Evolutionary conservation across 2,888 invertebrate genomes (phyloP).

Genomic region (Xylophagus ater): DNA sequence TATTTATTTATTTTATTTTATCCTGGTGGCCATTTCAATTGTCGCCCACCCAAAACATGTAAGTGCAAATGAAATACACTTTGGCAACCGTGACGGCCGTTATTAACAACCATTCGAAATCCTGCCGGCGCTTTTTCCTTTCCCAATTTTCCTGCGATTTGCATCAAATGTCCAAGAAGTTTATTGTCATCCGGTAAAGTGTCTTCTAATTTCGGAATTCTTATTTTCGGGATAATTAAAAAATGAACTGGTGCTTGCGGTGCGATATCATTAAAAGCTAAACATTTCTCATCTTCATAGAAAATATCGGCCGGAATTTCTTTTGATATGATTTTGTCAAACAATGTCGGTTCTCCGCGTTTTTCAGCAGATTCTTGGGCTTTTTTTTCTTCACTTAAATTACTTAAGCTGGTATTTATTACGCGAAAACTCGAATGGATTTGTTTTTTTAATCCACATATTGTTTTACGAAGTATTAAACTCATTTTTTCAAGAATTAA

Average conservation of each 20-base stretch:
- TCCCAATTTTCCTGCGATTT: conserved; percentile 56
- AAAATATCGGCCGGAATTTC: conserved; percentile 72
- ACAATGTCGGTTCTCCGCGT: conserved; percentile 29
- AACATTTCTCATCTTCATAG: conserved; percentile 66
- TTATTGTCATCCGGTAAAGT: conserved; percentile 48
- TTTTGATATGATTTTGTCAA: conserved; percentile 65
- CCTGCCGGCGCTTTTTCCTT: conserved; percentile 52
- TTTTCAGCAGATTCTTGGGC: conserved; percentile 4
- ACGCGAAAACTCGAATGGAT: no score
- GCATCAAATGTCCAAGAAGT: conserved; percentile 61
- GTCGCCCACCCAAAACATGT: conserved; percentile 70
- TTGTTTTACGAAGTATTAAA: no score
- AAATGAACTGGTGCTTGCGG: conserved; percentile 80
- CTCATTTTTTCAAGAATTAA: no score
- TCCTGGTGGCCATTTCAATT: conserved; percentile 27
- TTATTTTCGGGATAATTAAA: conserved; percentile 67
- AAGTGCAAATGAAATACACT: conserved; percentile 74
- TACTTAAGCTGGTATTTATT: no score
- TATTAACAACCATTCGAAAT: conserved; percentile 67
- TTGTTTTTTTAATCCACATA: no score
- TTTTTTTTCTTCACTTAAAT: conserved; percentile 2
- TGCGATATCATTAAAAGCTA: conserved; percentile 69
- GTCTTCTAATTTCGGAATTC: conserved; percentile 53
- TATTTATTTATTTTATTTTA: no score
- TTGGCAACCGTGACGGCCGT: conserved; percentile 70